Base-by-base conservation (phyloP, 2,113 vertebrate species). In the Petrocephalus microphthalmus region DNA sequence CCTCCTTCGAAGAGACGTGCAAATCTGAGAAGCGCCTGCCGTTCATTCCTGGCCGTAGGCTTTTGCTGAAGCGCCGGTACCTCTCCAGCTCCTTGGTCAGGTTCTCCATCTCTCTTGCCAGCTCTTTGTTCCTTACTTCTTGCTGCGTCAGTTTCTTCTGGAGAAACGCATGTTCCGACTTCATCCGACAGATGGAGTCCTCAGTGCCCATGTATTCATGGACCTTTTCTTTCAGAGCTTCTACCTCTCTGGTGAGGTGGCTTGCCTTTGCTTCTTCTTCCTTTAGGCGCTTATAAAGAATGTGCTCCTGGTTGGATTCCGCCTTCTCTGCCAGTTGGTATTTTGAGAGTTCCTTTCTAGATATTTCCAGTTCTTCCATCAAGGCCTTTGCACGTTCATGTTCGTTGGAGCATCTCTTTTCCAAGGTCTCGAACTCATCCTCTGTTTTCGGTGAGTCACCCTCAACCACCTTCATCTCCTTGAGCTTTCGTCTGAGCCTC, bases 251-350 rank as follows among this genome's bases (percentile, higher is more conserved):
- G 74, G 96, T 97, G 88, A 99, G 93, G 81, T 99, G 97, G 56
- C 97, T 97, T 0, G 98, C 98, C 91, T 97, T 99, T 2, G 96
- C 96, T 93, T 97, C 97, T 90, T 99, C 98, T 47, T 99, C 98
- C 92, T 95, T 97, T 74, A 99, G 93, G 86, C 96, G 97, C 92
- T 96, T 97, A 78, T 98, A 97, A 89, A 99, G 96, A 64, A 94
- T 92, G n/a, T 97, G 96, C 90, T 99, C 98, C 74, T 99, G 97
- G 90, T 93, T 97, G 88, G 96, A 96, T 86, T 98, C 97, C 87
- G 96, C 95, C 94, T 98, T 99, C 92, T 99, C 97, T 56, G 95
- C 97, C 92, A 97, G 93, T 89, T 98, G 98, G 90, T 98, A 98
- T 90, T 96, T 97, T 2, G 96, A 96, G 85, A 99, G 92, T 93